Evolutionary conservation across 2,797 vertebrate species (phyloP), one percentile per base, ranked within the genome.

Genomic region (Lophius americanus): DNA sequence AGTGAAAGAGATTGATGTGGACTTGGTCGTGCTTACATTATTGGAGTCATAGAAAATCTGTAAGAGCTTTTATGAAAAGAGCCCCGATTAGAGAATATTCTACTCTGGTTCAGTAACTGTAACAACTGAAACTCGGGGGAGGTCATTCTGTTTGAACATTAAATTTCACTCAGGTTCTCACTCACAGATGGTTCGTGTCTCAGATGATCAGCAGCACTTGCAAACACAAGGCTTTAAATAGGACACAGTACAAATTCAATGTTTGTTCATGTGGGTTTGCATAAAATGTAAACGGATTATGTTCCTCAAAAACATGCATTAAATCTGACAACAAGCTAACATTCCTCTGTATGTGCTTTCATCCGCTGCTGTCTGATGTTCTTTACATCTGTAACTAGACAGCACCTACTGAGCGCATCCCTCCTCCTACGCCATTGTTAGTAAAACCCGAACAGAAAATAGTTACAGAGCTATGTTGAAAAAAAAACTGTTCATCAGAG

Each of bases 101-200:
- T 10, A 11, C 54, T 60, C 46, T 10, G 69, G 14, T 55, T 68
- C 64, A 67, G 52, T 3, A 8, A 44, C 60, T 56, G 68, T 59
- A 42, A 61, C 60, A 48, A 69, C 68, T 38, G 13, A 5, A 41
- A 41, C 43, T 0, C 56, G 38, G 63, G 59, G 57, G 59, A 70
- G 4, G 47, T 51, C 47, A 12, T 54, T 42, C 42, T n/a, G 48
- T 62, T 61, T 13, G 60, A n/a, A 60, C 56, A 13, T 41, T 53
- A 13, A 4, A 10, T 53, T 61, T 32, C 36, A 41, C 1, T 37
- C 58, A 59, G 52, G 56, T 38, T 75, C 68, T 64, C 59, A 68
- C 64, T 64, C 83, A 70, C 73, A 85, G 75, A 81, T 73, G 72
- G 62, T 68, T 60, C 9, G 6, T 8, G 62, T 82, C 75, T 75